phyloP scores from a whole-genome alignment of 1,140 invertebrate genomes.

The Mercenaria mercenaria region DNA sequence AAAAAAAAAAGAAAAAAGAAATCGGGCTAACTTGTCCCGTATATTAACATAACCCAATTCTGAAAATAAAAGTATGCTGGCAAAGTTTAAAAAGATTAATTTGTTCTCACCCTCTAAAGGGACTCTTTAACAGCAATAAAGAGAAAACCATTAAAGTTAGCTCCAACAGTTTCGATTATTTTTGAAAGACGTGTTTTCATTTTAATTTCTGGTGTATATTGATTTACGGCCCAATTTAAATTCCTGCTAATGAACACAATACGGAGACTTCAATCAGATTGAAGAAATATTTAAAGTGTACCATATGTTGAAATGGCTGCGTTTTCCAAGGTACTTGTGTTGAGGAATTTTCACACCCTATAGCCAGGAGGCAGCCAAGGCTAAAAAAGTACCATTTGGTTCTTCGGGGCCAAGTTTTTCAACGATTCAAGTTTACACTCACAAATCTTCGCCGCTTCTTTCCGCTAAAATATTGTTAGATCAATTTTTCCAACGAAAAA shows the following conservation, averaged over 20 bases:
- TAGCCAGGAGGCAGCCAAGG: neutral
- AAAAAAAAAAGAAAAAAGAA: too few species aligned
- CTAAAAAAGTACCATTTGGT: too few species aligned
- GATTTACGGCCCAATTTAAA: conserved; percentile 20
- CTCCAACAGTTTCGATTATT: conserved; percentile 24
- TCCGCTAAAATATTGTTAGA: too few species aligned
- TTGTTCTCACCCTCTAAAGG: neutral
- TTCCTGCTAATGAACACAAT: neutral
- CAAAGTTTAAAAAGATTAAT: neutral
- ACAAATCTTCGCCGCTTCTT: too few species aligned
- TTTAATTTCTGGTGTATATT: neutral
- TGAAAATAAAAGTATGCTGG: too few species aligned
- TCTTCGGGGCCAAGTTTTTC: too few species aligned
- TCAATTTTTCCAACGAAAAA: too few species aligned
- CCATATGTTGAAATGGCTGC: conserved; percentile 16
- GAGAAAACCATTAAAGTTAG: neutral
- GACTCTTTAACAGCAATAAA: neutral
- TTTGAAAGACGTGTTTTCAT: conserved; percentile 19
- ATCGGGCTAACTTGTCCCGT: too few species aligned
- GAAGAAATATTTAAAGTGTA: conserved; percentile 2
- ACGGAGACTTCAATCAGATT: conserved; percentile 6
- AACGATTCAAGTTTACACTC: too few species aligned
- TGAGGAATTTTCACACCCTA: conserved; percentile 10
- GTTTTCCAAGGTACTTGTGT: neutral
- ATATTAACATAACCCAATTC: too few species aligned